Evolutionary conservation across 37 sponge, comb jelly and placozoan species (phyloP).

Genomic region (Eunapius fragilis): DNA sequence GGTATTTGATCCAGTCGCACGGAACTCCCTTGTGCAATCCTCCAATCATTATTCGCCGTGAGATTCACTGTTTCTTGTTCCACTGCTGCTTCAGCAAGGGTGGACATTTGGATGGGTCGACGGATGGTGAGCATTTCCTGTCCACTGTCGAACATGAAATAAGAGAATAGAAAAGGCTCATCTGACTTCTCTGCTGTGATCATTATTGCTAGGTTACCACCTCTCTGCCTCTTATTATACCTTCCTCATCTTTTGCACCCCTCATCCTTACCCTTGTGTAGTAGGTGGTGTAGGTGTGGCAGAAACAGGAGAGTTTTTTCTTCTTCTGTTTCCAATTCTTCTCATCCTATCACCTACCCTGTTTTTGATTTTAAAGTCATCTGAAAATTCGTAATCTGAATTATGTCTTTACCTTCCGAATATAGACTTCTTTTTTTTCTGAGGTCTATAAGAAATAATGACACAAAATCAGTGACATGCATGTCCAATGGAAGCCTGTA

Average conservation of each 20-base stretch:
- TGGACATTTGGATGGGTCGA: neutral
- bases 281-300: neutral
- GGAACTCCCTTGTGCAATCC: slow-evolving; percentile 9
- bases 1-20: slow-evolving; percentile 14
- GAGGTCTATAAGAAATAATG: neutral
- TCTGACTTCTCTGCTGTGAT: neutral
- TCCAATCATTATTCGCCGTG: slow-evolving; percentile 30
- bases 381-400: neutral
- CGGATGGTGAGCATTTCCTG: neutral
- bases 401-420: neutral
- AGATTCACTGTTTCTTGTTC: neutral
- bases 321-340: neutral
- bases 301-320: neutral
- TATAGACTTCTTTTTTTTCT: neutral
- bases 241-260: neutral
- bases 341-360: neutral
- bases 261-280: neutral
- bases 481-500: too few species aligned
- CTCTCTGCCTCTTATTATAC: neutral
- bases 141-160: neutral
- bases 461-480: neutral
- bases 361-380: neutral
- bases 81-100: neutral
- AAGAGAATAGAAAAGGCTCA: neutral
- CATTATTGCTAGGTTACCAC: too few species aligned